Percentiles rank a stretch among this genome's conserved stretches.
Evolutionary conservation across 2,797 vertebrate species (phyloP).

Genomic region (Sternotherus odoratus): DNA sequence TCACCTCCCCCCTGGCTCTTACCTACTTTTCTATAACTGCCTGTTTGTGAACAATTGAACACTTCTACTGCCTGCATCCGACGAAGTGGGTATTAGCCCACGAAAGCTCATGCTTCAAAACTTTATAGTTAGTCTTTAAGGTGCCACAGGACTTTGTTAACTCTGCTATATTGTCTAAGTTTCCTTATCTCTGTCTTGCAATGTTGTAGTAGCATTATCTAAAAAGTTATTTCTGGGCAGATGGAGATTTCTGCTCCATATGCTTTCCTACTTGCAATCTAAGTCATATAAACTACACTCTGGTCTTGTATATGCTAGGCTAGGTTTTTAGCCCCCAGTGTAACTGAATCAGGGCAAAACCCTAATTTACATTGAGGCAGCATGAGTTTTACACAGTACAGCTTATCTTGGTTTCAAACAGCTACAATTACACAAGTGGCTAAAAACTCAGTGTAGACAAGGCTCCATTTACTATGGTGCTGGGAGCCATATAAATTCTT

Average conservation of each 20-base stretch:
- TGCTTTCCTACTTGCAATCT: slow-evolving; percentile 30
- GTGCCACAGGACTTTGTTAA: no score
- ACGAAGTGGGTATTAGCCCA: no score
- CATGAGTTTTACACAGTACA: not conserved
- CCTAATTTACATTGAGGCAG: rapidly evolving
- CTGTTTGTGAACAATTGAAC: no score
- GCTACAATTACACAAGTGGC: not conserved
- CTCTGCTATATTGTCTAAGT: slow-evolving; percentile 11
- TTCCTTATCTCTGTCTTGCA: slow-evolving; percentile 40
- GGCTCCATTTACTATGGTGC: not conserved
- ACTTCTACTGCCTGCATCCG: no score
- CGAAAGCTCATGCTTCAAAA: no score
- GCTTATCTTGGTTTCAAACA: not conserved
- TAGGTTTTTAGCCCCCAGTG: slow-evolving; percentile 23
- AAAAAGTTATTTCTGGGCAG: slow-evolving; percentile 60
- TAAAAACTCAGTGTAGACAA: not conserved
- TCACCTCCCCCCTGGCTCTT: no score
- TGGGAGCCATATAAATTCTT: slow-evolving; percentile 4
- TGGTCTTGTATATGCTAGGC: not conserved
- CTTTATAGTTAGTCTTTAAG: no score
- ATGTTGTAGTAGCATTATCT: no score
- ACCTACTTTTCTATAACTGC: no score
- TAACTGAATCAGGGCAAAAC: not conserved
- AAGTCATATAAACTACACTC: slow-evolving; percentile 38
- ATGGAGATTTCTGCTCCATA: slow-evolving; percentile 41